These are phyloP conservation scores for Hydrozoanthus gracilis DNA, from an alignment of 92 coral and sea anemone genomes.

Conservation along the genomic window DNA sequence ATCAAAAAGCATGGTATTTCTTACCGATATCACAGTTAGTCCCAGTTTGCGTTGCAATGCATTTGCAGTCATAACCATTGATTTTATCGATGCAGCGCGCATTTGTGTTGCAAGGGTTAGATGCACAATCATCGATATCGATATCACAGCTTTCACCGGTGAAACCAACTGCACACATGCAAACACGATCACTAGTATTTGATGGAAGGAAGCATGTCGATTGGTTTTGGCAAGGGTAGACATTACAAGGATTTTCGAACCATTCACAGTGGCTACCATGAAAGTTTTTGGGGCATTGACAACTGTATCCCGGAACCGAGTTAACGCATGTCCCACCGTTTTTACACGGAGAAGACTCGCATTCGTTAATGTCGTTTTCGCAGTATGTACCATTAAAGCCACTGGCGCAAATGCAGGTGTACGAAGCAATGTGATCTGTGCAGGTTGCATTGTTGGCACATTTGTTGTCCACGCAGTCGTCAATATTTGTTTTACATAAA, in stretches of 20 bases:
- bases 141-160: conserved; percentile 60
- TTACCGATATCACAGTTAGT: conserved; percentile 71
- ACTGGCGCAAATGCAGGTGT: conserved; percentile 61
- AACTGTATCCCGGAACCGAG: conserved; percentile 63
- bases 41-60: conserved; percentile 67
- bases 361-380: conserved; percentile 62
- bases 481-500: conserved; percentile 57
- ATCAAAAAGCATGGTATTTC: not conserved
- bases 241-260: conserved; percentile 42
- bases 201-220: conserved; percentile 7
- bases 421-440: conserved; percentile 53
- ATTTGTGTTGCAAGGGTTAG: conserved; percentile 65
- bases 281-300: conserved; percentile 60
- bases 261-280: conserved; percentile 64
- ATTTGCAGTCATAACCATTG: conserved; percentile 62
- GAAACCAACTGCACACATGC: conserved; percentile 62
- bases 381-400: conserved; percentile 75
- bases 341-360: conserved; percentile 57
- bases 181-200: conserved; percentile 22
- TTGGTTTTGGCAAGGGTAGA: conserved; percentile 61
- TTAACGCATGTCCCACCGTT: conserved; percentile 71
- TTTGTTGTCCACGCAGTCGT: conserved; percentile 63
- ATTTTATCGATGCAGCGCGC: conserved; percentile 61
- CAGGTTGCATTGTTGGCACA: conserved; percentile 78
- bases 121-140: conserved; percentile 72